Conservation (phyloP, 2,797 vertebrate species). For the Taenioides sp. region DNA sequence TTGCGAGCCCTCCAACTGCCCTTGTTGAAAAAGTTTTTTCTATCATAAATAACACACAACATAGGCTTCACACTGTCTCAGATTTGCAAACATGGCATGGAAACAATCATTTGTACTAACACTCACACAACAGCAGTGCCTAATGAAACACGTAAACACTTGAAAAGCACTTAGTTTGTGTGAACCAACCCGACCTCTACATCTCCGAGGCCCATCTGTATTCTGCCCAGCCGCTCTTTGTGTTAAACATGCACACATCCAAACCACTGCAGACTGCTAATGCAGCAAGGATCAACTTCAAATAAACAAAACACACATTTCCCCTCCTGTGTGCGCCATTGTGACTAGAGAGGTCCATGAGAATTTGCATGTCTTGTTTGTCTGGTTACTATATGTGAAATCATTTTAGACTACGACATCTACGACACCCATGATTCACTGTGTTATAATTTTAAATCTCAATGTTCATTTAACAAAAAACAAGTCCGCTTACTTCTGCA, state of each 20-base stretch:
- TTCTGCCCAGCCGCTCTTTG: slow-evolving; percentile 41
- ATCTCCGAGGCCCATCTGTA: slow-evolving; percentile 44
- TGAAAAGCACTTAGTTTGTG: slow-evolving; percentile 25
- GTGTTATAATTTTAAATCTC: too few relatives aligned
- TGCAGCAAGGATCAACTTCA: slow-evolving; percentile 43
- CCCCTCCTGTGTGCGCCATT: slow-evolving; percentile 4
- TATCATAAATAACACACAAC: neutral
- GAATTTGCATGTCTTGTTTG: slow-evolving; percentile 43
- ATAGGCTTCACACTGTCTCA: neutral
- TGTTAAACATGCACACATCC: slow-evolving; percentile 42
- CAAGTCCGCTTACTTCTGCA: too few relatives aligned
- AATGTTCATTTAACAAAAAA: too few relatives aligned
- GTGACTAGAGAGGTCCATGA: slow-evolving; percentile 23
- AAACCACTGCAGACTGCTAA: slow-evolving; percentile 46
- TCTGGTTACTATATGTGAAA: slow-evolving; percentile 9
- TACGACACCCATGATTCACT: too few relatives aligned
- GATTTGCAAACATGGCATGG: neutral
- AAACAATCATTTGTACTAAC: slow-evolving; percentile 1
- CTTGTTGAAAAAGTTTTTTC: neutral
- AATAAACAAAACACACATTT: slow-evolving; percentile 34
- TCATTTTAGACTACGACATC: too few relatives aligned
- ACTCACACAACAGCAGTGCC: slow-evolving; percentile 10
- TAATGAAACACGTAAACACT: slow-evolving; percentile 28
- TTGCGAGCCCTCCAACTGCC: too few relatives aligned
- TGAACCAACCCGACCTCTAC: slow-evolving; percentile 40